Evolutionary conservation across 1,140 invertebrate genomes (phyloP).

Genomic region (Mycetomoellerius zeteki): DNA sequence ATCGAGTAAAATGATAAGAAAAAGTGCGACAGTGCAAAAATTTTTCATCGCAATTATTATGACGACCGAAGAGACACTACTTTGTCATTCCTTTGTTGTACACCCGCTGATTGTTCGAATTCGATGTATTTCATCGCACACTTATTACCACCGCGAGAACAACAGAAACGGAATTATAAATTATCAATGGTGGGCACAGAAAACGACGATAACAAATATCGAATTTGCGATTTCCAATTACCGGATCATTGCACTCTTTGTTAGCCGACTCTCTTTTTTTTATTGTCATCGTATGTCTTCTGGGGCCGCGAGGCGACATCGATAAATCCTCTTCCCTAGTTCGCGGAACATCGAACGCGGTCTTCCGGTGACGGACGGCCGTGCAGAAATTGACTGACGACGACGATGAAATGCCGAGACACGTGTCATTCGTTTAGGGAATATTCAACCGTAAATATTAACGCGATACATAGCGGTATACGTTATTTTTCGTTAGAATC

Average conservation of each 20-base stretch:
- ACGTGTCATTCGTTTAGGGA: conserved; percentile 44
- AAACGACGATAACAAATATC: conserved; percentile 8
- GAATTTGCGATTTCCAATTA: conserved; percentile 41
- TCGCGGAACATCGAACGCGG: conserved; percentile 33
- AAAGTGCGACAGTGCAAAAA: background rate
- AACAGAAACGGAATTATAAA: conserved; percentile 34
- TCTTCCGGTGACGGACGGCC: conserved; percentile 54
- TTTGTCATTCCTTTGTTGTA: background rate
- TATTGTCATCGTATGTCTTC: conserved; percentile 35
- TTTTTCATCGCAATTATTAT: background rate
- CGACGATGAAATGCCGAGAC: conserved; percentile 42
- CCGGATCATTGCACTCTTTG: conserved; percentile 57
- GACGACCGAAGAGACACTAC: background rate
- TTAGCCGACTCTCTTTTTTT: background rate
- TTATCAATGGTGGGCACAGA: background rate
- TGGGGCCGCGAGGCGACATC: conserved; percentile 39
- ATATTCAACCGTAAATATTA: conserved; percentile 64
- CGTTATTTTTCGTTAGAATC: conserved; percentile 26
- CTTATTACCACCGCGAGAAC: conserved; percentile 30
- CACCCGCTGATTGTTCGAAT: background rate
- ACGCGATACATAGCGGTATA: background rate
- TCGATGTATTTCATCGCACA: background rate
- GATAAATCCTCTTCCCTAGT: conserved; percentile 64
- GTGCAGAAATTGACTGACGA: conserved; percentile 58
- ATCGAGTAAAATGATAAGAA: conserved; percentile 6